These are phyloP conservation scores for Xiphophorus hellerii DNA, from an alignment of 2,113 vertebrate genomes.

Conservation along the genomic window DNA sequence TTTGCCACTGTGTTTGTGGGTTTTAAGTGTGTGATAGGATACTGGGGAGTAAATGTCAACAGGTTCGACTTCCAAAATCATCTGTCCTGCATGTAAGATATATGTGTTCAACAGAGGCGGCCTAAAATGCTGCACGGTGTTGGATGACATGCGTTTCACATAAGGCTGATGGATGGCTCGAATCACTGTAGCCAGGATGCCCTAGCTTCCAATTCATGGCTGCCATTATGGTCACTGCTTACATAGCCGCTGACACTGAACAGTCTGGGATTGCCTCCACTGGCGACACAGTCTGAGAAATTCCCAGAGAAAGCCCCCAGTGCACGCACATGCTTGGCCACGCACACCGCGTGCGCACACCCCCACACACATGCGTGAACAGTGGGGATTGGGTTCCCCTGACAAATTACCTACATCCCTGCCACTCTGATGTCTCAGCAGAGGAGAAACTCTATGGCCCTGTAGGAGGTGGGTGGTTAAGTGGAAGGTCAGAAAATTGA, in stretches of 20 bases:
- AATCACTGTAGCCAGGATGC: constrained; percentile 58
- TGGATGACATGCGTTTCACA: constrained; percentile 57
- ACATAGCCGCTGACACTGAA: constrained; percentile 48
- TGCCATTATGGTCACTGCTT: constrained; percentile 36
- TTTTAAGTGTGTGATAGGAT: constrained; percentile 50
- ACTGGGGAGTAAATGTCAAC: constrained; percentile 55
- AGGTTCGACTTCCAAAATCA: constrained; percentile 55
- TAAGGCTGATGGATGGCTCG: constrained; percentile 65
- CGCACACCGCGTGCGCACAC: constrained; percentile 43
- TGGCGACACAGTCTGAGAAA: constrained; percentile 63
- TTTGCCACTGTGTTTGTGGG: constrained; percentile 48
- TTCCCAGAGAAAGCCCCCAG: constrained; percentile 59
- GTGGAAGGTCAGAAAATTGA: constrained; percentile 64
- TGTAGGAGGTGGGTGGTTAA: constrained; percentile 60
- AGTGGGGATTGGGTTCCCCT: constrained; percentile 60
- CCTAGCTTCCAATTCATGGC: constrained; percentile 30
- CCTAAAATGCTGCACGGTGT: constrained; percentile 51
- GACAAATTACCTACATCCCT: constrained; percentile 77
- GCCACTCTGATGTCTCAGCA: constrained; percentile 59
- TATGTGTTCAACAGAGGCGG: constrained; percentile 33
- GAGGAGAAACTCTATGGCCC: constrained; percentile 54
- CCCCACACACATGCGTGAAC: constrained; percentile 45
- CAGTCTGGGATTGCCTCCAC: constrained; percentile 60
- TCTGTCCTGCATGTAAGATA: constrained; percentile 32
- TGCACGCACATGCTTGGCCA: constrained; percentile 59